phyloP scores from a whole-genome alignment of 2,797 vertebrate genomes.

The Myotis myotis region DNA sequence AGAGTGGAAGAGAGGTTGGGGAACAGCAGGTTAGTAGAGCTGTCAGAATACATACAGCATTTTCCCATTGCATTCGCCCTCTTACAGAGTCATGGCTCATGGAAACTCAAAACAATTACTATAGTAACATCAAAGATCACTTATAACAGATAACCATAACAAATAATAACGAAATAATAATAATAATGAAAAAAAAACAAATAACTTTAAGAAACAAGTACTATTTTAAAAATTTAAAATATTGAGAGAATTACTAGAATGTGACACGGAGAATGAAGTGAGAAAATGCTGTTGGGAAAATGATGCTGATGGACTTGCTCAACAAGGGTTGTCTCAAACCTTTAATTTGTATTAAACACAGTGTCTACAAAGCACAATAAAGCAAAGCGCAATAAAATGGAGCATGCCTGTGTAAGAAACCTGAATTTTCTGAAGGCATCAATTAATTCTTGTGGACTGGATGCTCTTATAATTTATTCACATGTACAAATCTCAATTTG shows the following conservation, averaged over 20 bases:
- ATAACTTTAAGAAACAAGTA: background rate
- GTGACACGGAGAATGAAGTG: background rate
- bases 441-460: background rate
- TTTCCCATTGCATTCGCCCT: background rate
- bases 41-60: background rate
- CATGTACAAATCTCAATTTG: conserved; percentile 43
- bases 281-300: background rate
- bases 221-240: background rate
- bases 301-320: background rate
- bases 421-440: conserved; percentile 14
- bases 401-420: background rate
- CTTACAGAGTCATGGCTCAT: background rate
- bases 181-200: background rate
- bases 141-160: background rate
- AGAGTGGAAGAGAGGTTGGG: background rate
- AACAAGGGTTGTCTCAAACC: background rate
- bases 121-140: background rate
- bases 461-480: conserved; percentile 57
- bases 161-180: background rate
- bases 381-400: background rate
- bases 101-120: background rate
- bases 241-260: background rate
- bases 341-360: background rate
- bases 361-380: background rate
- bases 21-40: background rate